Percentiles rank a stretch among this genome's conserved stretches.
Evolutionary conservation across 2,888 invertebrate genomes (phyloP).

Genomic region (Sisyra terminalis): DNA sequence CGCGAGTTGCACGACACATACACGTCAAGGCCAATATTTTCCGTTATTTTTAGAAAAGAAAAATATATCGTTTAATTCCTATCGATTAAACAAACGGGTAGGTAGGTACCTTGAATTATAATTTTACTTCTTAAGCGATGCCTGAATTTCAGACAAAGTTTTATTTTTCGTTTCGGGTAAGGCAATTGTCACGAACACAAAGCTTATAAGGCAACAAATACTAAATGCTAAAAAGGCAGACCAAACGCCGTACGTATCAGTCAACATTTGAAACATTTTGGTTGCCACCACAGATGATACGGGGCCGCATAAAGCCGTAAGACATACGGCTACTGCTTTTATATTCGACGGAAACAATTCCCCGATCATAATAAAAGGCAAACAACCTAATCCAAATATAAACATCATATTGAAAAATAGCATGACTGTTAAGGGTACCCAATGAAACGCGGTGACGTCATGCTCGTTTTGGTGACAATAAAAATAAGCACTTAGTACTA

Average conservation of each 20-base stretch:
- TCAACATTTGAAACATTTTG: constrained; percentile 7
- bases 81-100: no score
- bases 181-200: constrained; percentile 5
- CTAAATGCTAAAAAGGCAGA: constrained; percentile 1
- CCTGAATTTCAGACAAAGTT: constrained; percentile 7
- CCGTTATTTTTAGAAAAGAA: no score
- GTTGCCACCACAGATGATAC: constrained; percentile 3
- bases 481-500: constrained; percentile 3
- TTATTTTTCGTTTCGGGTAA: constrained; percentile 9
- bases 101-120: background rate
- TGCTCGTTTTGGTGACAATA: constrained; percentile 3
- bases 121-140: background rate
- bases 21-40: no score
- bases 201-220: constrained; percentile 1
- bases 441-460: constrained; percentile 1
- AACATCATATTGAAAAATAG: constrained; percentile 7
- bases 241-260: constrained; percentile 1
- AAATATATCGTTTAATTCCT: no score
- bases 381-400: constrained; percentile 7
- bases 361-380: constrained; percentile 8
- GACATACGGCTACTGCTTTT: constrained; percentile 6
- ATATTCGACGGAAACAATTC: constrained; percentile 8
- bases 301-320: constrained; percentile 5
- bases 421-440: constrained; percentile 6
- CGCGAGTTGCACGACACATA: no score